These are phyloP conservation scores for Epinephelus malabaricus DNA, from an alignment of 2,797 vertebrate species.

Conservation along the genomic window DNA sequence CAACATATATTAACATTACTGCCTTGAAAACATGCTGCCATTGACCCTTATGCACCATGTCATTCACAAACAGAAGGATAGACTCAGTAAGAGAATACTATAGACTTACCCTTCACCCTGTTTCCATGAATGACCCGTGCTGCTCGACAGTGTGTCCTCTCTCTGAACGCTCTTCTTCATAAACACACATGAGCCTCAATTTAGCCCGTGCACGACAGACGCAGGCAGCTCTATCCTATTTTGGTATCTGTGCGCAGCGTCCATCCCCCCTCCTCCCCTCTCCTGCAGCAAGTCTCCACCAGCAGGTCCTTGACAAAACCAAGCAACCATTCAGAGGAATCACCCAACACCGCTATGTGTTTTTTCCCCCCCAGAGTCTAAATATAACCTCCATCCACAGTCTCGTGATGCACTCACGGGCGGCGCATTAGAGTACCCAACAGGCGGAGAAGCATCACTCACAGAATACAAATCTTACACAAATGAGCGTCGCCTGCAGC, in stretches of 20 bases:
- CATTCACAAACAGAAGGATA: background rate
- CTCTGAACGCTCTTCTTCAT: constrained; percentile 36
- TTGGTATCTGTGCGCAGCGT: constrained; percentile 84
- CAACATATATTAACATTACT: too few species aligned
- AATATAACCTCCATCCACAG: constrained; percentile 50
- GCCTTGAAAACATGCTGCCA: background rate
- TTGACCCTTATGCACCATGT: background rate
- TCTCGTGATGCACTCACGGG: constrained; percentile 54
- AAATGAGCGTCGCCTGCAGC: constrained; percentile 42
- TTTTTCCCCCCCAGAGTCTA: constrained; percentile 33
- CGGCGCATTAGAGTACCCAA: constrained; percentile 1
- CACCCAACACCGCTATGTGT: constrained; percentile 45
- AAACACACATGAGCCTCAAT: constrained; percentile 71
- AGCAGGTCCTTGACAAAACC: constrained; percentile 68
- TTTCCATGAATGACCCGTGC: constrained; percentile 45
- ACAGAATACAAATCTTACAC: constrained; percentile 57
- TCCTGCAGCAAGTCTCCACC: constrained; percentile 27
- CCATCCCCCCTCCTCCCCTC: constrained; percentile 64
- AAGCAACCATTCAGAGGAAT: constrained; percentile 58
- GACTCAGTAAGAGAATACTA: background rate
- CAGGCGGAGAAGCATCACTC: background rate
- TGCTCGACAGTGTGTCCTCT: constrained; percentile 36
- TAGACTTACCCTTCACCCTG: constrained; percentile 53
- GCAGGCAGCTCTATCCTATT: constrained; percentile 84
- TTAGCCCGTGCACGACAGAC: constrained; percentile 74